Percentiles rank a stretch among this genome's conserved stretches.
These are phyloP conservation scores for Antitype chi DNA, from an alignment of 2,888 invertebrate species.

Conservation along the genomic window DNA sequence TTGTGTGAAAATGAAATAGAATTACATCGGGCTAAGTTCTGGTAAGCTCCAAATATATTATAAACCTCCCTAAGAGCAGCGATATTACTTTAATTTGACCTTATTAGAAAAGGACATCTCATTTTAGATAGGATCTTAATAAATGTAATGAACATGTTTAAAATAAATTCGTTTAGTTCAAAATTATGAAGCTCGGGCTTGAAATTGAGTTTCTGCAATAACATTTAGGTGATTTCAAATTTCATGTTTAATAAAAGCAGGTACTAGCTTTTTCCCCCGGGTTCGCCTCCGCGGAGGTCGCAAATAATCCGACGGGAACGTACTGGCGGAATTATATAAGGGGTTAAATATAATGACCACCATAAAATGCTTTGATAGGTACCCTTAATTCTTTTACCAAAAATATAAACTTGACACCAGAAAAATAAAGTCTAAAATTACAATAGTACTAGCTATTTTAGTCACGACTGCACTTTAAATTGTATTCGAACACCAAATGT, in stretches of 20 bases:
- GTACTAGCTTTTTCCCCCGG: neutral
- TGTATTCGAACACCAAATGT: too few relatives aligned
- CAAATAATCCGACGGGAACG: neutral
- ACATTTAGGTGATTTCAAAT: conserved; percentile 4
- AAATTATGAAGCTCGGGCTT: conserved; percentile 6
- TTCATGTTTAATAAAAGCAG: neutral
- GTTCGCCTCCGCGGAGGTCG: neutral
- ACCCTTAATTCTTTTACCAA: too few relatives aligned
- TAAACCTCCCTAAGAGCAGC: neutral
- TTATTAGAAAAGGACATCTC: conserved; percentile 28
- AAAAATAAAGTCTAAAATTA: too few relatives aligned
- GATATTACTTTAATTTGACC: conserved; percentile 27
- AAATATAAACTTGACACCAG: too few relatives aligned
- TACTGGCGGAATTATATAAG: too few relatives aligned
- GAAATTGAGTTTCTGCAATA: conserved; percentile 19
- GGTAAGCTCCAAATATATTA: neutral
- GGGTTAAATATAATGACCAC: too few relatives aligned
- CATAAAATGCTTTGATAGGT: too few relatives aligned
- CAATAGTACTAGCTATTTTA: too few relatives aligned
- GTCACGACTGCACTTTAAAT: too few relatives aligned
- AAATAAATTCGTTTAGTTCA: conserved; percentile 37
- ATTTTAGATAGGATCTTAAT: conserved; percentile 27
- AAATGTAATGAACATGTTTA: conserved; percentile 32
- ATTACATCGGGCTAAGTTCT: neutral
- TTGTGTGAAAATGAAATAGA: too few relatives aligned